Conservation (phyloP, 2,797 vertebrate genomes). For the Darevskia mixta region DNA sequence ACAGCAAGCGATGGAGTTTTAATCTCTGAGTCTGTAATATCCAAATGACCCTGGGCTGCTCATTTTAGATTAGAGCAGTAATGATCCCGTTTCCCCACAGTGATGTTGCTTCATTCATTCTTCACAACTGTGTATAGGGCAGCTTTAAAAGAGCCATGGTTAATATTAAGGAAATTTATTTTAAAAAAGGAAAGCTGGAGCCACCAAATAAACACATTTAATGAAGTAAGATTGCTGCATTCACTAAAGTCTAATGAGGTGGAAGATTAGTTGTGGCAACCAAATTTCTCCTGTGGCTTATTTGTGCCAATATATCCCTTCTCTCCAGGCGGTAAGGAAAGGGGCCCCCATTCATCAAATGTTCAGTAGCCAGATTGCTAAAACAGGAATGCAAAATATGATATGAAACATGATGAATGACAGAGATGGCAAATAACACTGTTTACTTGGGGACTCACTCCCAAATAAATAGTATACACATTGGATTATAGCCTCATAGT, state of each 20-base stretch:
- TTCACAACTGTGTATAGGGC: slow-evolving; percentile 30
- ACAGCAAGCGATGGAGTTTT: slow-evolving; percentile 51
- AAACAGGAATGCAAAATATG: slow-evolving; percentile 44
- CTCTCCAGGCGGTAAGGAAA: slow-evolving; percentile 56
- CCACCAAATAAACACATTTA: slow-evolving; percentile 74
- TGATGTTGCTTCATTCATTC: slow-evolving; percentile 46
- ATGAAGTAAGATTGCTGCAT: slow-evolving; percentile 72
- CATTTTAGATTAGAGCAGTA: slow-evolving; percentile 57
- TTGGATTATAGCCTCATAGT: slow-evolving; percentile 1
- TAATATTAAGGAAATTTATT: slow-evolving; percentile 65
- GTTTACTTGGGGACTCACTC: neutral
- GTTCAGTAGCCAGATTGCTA: slow-evolving; percentile 53
- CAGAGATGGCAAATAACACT: slow-evolving; percentile 13
- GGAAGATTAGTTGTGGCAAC: slow-evolving; percentile 64
- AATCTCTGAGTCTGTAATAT: slow-evolving; percentile 64
- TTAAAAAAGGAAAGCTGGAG: slow-evolving; percentile 58
- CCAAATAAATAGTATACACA: neutral
- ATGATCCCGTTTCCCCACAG: slow-evolving; percentile 42
- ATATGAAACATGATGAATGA: slow-evolving; percentile 60
- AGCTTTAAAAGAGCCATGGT: slow-evolving; percentile 39
- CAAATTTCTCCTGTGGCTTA: slow-evolving; percentile 60
- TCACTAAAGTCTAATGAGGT: slow-evolving; percentile 72
- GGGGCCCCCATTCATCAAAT: slow-evolving; percentile 54
- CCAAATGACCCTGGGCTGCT: slow-evolving; percentile 56
- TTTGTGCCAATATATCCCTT: slow-evolving; percentile 61